phyloP scores from a whole-genome alignment of 2,888 invertebrate genomes.

The Apocheima hispidaria region DNA sequence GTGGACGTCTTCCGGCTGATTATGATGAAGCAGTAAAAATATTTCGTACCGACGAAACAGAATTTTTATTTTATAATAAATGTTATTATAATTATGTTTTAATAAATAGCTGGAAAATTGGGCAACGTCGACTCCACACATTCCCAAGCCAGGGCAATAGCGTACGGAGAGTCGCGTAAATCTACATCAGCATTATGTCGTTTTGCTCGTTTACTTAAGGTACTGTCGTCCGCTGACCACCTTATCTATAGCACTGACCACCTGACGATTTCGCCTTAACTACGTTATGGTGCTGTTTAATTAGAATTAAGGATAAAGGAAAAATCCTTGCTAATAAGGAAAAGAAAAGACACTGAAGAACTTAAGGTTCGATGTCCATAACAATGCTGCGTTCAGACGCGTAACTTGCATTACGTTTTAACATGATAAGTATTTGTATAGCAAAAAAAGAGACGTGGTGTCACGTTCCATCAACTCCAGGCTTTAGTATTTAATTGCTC shows the following conservation, averaged over 20 bases:
- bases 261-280: conserved; percentile 25
- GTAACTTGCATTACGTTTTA: too few species aligned
- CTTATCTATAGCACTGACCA: conserved; percentile 32
- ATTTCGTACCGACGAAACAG: too few species aligned
- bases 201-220: conserved; percentile 75
- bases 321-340: background rate
- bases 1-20: too few species aligned
- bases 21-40: too few species aligned
- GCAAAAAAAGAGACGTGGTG: too few species aligned
- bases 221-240: conserved; percentile 34
- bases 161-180: conserved; percentile 80
- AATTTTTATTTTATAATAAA: too few species aligned
- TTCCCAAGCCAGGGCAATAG: conserved; percentile 70
- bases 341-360: background rate
- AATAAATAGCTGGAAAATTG: too few species aligned
- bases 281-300: conserved; percentile 4
- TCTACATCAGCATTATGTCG: conserved; percentile 81
- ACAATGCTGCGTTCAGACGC: too few species aligned
- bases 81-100: too few species aligned
- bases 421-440: background rate
- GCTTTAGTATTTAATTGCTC: too few species aligned
- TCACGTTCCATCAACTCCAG: too few species aligned
- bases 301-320: conserved; percentile 14
- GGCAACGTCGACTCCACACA: conserved; percentile 51
- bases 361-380: background rate